Conservation (phyloP, 1,140 invertebrate species). For the Agrypnia vestita region DNA sequence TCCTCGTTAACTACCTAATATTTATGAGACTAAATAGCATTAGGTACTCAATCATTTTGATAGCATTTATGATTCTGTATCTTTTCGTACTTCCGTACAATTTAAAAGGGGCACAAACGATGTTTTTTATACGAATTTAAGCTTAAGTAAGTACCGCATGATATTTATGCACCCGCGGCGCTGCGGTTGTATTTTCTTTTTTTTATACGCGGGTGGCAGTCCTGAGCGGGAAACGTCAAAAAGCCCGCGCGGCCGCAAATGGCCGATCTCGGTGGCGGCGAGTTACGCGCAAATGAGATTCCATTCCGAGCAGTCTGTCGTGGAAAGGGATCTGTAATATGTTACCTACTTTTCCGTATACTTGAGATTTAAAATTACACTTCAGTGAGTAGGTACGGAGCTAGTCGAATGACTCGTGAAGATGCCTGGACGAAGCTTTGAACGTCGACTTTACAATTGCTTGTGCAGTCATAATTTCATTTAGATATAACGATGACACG, state of each 20-base stretch:
- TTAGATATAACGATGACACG: conserved; percentile 14
- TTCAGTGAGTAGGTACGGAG: no score
- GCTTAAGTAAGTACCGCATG: no score
- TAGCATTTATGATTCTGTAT: no score
- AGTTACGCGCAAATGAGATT: neutral
- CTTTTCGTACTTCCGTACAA: no score
- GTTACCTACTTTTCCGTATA: neutral
- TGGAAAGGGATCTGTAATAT: neutral
- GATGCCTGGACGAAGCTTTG: neutral
- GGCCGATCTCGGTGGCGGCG: neutral
- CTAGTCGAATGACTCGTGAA: no score
- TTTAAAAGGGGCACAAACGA: no score
- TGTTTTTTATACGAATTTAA: no score
- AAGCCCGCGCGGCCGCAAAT: conserved; percentile 33
- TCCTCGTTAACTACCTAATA: no score
- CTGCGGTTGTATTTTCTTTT: conserved; percentile 24
- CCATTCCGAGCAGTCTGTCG: neutral
- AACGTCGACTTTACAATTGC: conserved; percentile 6
- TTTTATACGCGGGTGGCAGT: conserved; percentile 25
- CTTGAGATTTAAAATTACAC: no score
- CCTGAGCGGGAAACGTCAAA: conserved; percentile 41
- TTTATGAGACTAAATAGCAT: no score
- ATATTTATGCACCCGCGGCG: conserved; percentile 21
- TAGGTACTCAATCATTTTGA: no score
- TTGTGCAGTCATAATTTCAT: conserved; percentile 24